Evolutionary conservation across 1,140 invertebrate genomes (phyloP).

Genomic region (Scaptomyza graminum): DNA sequence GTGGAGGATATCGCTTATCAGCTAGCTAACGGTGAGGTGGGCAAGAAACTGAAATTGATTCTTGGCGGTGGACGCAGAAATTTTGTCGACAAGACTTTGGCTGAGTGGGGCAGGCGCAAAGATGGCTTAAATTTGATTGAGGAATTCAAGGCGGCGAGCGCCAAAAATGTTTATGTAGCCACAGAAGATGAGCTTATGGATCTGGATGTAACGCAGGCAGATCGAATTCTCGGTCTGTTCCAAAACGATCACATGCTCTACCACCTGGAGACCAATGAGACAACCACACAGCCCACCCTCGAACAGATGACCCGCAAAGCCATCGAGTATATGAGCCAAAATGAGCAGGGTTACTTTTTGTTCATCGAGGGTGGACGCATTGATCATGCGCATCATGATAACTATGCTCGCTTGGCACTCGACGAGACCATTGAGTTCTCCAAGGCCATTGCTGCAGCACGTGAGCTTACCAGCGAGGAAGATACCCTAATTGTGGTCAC

Average conservation of each 20-base stretch:
- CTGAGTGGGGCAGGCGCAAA: conserved; percentile 84
- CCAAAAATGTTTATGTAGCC: conserved; percentile 86
- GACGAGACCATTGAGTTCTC: conserved; percentile 87
- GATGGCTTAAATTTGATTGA: conserved; percentile 89
- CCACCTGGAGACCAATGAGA: conserved; percentile 84
- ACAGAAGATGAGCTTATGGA: conserved; percentile 85
- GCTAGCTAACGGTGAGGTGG: conserved; percentile 88
- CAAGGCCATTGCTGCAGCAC: conserved; percentile 85
- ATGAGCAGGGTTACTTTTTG: conserved; percentile 87
- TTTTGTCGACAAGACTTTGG: conserved; percentile 85
- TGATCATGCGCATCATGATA: conserved; percentile 92
- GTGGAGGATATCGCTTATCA: conserved; percentile 91
- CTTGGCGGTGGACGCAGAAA: conserved; percentile 90
- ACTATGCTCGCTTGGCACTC: conserved; percentile 88
- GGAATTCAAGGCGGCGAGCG: conserved; percentile 85
- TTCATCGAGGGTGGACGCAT: conserved; percentile 88
- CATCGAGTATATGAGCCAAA: conserved; percentile 89
- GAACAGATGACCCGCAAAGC: conserved; percentile 93
- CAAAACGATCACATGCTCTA: conserved; percentile 85
- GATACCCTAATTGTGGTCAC: conserved; percentile 89
- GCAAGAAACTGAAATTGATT: conserved; percentile 87
- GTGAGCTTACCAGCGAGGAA: conserved; percentile 84
- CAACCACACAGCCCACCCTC: conserved; percentile 86
- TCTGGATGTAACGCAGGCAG: conserved; percentile 71
- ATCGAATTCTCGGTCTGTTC: conserved; percentile 85